A percentile compares a stretch with the other conserved stretches of the same genome.
Conservation (phyloP, 2,797 vertebrate genomes). For the Melanotaenia trifasciata region DNA sequence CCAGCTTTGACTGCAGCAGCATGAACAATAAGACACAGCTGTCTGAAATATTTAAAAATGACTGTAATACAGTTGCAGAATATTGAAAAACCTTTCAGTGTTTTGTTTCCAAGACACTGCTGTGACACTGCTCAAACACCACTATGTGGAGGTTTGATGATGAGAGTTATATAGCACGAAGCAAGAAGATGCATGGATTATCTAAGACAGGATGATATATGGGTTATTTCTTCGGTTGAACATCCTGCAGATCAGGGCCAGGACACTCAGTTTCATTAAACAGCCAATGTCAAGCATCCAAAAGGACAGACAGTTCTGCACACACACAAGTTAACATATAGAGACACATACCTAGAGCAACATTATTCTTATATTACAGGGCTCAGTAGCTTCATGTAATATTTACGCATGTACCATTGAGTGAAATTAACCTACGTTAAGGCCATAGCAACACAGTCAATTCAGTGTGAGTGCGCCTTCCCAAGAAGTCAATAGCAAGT, state of each 20-base stretch:
- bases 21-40: neutral
- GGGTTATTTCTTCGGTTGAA: conserved; percentile 52
- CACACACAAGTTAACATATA: conserved; percentile 47
- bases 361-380: conserved; percentile 62
- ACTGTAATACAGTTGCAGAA: neutral
- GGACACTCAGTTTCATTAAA: conserved; percentile 16
- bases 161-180: conserved; percentile 52
- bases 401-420: conserved; percentile 74
- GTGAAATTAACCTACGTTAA: conserved; percentile 80
- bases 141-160: conserved; percentile 4
- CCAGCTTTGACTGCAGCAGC: conserved; percentile 22
- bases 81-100: neutral
- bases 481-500: conserved; percentile 78
- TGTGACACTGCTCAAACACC: neutral
- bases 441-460: conserved; percentile 71
- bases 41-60: neutral
- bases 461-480: conserved; percentile 65
- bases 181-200: conserved; percentile 53
- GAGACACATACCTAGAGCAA: conserved; percentile 40
- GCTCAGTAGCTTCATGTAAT: conserved; percentile 73
- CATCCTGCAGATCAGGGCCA: conserved; percentile 34
- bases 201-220: conserved; percentile 41
- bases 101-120: neutral
- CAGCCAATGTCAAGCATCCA: conserved; percentile 18
- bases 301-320: conserved; percentile 16